Evolutionary conservation across 2,113 vertebrate genomes (phyloP).

Genomic region (Bagarius yarrelli): DNA sequence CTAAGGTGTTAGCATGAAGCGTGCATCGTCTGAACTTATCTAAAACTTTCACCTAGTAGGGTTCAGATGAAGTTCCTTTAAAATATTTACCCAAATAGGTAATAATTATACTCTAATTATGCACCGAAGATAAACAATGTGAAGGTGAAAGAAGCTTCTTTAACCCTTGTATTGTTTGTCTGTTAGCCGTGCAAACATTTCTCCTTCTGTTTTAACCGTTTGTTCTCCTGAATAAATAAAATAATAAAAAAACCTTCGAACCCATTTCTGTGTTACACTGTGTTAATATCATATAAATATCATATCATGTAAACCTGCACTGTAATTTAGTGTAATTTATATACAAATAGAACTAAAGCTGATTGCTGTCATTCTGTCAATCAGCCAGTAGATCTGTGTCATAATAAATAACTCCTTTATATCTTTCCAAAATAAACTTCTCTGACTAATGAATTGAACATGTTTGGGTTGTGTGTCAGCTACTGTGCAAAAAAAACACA

Average conservation of each 20-base stretch:
- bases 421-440: constrained; percentile 12
- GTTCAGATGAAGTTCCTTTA: not conserved
- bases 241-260: no score
- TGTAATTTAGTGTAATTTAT: no score
- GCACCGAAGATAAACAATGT: not conserved
- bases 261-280: no score
- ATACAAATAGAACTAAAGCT: no score
- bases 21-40: not conserved
- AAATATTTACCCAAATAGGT: not conserved
- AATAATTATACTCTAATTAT: not conserved
- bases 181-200: no score
- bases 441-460: constrained; percentile 7
- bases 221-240: no score
- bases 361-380: not conserved
- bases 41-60: not conserved
- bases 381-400: not conserved
- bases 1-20: not conserved
- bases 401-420: constrained; percentile 14
- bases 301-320: no score
- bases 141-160: not conserved
- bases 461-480: constrained; percentile 3
- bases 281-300: no score
- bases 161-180: no score
- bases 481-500: constrained; percentile 33
- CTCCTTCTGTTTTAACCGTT: no score